Evolutionary conservation across 2,888 invertebrate genomes (phyloP).

Genomic region (Sarcophaga variegata): DNA sequence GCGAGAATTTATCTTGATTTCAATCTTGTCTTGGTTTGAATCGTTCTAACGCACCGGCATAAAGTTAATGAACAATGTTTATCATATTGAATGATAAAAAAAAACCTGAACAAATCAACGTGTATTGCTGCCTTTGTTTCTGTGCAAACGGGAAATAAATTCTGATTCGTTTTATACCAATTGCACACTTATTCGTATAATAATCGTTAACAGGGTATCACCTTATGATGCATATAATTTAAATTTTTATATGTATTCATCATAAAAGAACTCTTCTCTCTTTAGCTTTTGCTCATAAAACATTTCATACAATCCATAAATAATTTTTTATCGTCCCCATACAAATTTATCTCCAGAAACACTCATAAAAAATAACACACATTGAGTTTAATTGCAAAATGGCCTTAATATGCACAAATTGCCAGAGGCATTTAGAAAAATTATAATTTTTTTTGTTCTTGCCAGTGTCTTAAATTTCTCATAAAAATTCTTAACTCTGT

Average conservation of each 20-base stretch:
- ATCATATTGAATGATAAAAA: no score
- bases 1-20: no score
- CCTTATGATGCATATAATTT: neutral
- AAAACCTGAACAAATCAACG: neutral
- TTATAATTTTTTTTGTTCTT: neutral
- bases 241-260: neutral
- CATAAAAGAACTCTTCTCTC: no score
- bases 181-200: no score
- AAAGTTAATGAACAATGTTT: no score
- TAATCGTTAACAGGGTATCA: neutral
- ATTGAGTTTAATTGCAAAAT: neutral
- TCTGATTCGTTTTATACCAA: neutral
- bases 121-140: no score
- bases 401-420: neutral
- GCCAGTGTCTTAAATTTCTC: neutral
- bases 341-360: neutral
- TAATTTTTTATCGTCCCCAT: neutral
- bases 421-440: neutral
- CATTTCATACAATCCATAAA: no score
- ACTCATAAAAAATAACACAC: neutral
- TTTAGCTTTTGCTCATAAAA: no score
- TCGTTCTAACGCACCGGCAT: no score
- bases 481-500: no score
- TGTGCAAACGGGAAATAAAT: neutral
- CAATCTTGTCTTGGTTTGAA: no score